phyloP scores from a whole-genome alignment of 2,797 vertebrate genomes.

The Harpagifer antarcticus region DNA sequence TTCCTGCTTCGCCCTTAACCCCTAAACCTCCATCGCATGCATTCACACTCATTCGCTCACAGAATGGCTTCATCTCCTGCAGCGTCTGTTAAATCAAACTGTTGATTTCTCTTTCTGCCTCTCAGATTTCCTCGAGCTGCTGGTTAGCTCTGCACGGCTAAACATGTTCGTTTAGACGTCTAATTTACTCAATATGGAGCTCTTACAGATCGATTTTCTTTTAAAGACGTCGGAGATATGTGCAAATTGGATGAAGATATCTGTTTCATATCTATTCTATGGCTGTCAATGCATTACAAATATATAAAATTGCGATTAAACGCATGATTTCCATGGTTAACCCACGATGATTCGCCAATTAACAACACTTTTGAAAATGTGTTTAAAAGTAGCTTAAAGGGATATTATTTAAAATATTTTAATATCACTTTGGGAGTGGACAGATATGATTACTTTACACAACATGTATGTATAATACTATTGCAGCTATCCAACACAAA shows the following conservation, averaged over 20 bases:
- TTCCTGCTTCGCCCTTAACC: constrained; percentile 89
- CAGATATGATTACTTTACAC: too few relatives aligned
- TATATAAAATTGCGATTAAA: too few relatives aligned
- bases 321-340: too few relatives aligned
- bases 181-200: constrained; percentile 17
- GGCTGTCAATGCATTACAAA: too few relatives aligned
- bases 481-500: too few relatives aligned
- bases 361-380: too few relatives aligned
- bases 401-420: too few relatives aligned
- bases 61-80: constrained; percentile 56
- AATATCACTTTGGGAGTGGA: too few relatives aligned
- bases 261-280: too few relatives aligned
- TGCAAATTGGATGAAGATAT: background rate
- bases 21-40: constrained; percentile 70
- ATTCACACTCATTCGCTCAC: constrained; percentile 39
- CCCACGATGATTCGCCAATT: too few relatives aligned
- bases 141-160: constrained; percentile 33
- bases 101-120: constrained; percentile 43
- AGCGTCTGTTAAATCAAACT: constrained; percentile 62
- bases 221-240: background rate
- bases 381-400: too few relatives aligned
- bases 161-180: constrained; percentile 13
- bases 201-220: constrained; percentile 6
- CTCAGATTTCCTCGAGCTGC: constrained; percentile 42
- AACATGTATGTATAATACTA: too few relatives aligned